phyloP scores from a whole-genome alignment of 2,113 vertebrate species.

The Nothocercus nigrocapillus region DNA sequence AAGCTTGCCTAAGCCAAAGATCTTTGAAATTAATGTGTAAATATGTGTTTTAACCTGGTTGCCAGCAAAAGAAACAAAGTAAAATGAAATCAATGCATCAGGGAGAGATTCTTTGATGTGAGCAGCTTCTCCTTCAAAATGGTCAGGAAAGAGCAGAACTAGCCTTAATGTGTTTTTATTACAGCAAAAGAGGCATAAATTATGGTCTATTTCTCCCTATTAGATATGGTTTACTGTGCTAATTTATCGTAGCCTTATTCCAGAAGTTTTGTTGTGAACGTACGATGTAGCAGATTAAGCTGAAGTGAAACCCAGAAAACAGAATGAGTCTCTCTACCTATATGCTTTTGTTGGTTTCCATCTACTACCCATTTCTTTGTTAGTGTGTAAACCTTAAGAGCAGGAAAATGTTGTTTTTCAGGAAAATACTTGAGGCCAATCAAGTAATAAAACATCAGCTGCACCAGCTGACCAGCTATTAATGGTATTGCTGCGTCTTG shows the following conservation, averaged over 20 bases:
- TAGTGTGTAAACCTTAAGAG: neutral
- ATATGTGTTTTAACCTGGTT: slow-evolving; percentile 42
- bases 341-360: neutral
- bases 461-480: neutral
- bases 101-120: slow-evolving; percentile 3
- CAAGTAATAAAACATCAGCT: slow-evolving; percentile 1
- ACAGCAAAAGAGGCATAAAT: neutral
- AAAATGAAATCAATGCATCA: slow-evolving; percentile 40
- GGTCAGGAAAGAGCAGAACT: neutral
- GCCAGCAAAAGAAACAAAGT: slow-evolving; percentile 42
- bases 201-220: neutral
- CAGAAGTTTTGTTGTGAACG: neutral
- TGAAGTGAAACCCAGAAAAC: neutral
- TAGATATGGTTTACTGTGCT: neutral
- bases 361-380: neutral
- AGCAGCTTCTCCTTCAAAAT: slow-evolving; percentile 7
- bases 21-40: slow-evolving; percentile 48
- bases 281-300: neutral
- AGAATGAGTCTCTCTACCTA: neutral
- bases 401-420: neutral
- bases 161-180: neutral
- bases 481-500: neutral
- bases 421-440: neutral
- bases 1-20: slow-evolving; percentile 48
- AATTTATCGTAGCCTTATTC: neutral